Conservation (phyloP, 2,888 invertebrate genomes). For the Papilio gigon region DNA sequence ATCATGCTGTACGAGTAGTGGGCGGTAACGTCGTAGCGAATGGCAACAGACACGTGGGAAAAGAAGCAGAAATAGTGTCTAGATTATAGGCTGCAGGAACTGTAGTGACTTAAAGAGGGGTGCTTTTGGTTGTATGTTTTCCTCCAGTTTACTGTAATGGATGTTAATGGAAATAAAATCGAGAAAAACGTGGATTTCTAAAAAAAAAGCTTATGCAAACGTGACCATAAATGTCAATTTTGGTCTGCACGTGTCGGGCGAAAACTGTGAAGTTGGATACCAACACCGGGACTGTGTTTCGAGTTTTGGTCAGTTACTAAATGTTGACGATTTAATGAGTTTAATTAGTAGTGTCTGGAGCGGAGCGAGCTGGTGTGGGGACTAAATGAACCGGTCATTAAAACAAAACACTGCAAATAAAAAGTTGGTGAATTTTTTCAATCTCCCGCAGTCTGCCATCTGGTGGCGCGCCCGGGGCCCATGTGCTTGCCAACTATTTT, state of each 20-base stretch:
- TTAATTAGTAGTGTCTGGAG: neutral
- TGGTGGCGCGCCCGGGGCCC: constrained; percentile 7
- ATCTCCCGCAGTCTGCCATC: constrained; percentile 24
- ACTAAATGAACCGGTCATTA: neutral
- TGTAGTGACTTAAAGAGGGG: no score
- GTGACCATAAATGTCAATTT: no score
- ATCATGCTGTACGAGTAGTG: constrained; percentile 5
- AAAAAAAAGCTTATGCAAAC: no score
- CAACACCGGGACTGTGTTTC: no score
- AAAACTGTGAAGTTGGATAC: no score
- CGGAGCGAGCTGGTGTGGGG: neutral
- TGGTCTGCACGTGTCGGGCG: no score
- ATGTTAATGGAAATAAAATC: no score
- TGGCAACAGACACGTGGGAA: neutral
- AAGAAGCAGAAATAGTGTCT: neutral
- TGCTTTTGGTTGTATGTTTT: neutral
- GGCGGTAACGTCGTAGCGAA: neutral
- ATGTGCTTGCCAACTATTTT: constrained; percentile 23
- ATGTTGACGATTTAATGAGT: neutral
- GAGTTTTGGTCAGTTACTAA: no score
- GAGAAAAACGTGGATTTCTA: no score
- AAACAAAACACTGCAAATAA: constrained; percentile 18
- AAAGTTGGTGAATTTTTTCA: constrained; percentile 13
- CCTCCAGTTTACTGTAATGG: no score
- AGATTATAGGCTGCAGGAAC: no score